A percentile compares a stretch with the other conserved stretches of the same genome.
Conservation (phyloP, 1,140 invertebrate species). For the Agrypnia vestita region DNA sequence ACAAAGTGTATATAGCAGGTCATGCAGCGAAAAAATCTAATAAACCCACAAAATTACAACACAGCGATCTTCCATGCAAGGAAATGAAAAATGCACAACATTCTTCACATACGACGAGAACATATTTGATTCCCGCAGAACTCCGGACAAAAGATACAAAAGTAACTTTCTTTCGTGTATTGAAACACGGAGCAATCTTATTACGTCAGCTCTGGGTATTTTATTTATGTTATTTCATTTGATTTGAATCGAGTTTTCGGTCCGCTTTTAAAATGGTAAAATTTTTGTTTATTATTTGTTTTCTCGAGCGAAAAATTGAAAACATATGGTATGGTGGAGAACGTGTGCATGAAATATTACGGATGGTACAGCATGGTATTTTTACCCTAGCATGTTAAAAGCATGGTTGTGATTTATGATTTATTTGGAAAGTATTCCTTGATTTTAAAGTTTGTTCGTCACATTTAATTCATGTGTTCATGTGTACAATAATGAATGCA, state of each 20-base stretch:
- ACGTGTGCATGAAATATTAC: slow-evolving; percentile 43
- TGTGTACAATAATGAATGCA: no score
- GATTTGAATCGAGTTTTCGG: slow-evolving; percentile 27
- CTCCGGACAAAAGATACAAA: slow-evolving; percentile 40
- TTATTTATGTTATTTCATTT: slow-evolving; percentile 30
- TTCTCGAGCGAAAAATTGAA: slow-evolving; percentile 41
- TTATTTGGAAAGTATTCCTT: no score
- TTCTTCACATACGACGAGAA: slow-evolving; percentile 19
- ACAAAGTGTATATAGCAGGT: no score
- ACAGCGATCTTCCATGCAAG: slow-evolving; percentile 21
- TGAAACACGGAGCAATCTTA: slow-evolving; percentile 39
- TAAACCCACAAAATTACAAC: slow-evolving; percentile 32
- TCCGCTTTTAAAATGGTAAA: slow-evolving; percentile 18
- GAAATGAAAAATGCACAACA: slow-evolving; percentile 48
- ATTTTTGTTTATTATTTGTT: slow-evolving; percentile 33
- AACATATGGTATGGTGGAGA: slow-evolving; percentile 8
- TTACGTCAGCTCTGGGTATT: slow-evolving; percentile 20
- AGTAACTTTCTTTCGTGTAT: slow-evolving; percentile 29
- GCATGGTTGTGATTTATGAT: background rate
- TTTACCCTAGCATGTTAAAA: background rate
- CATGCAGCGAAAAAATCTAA: slow-evolving; percentile 1
- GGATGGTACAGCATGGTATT: slow-evolving; percentile 8
- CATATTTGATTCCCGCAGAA: slow-evolving; percentile 41
- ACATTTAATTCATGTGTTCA: no score
- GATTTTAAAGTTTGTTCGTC: no score